Percentiles rank a stretch among this genome's conserved stretches.
Conservation (phyloP, 2,888 invertebrate genomes). For the Neoitamus cyanurus region DNA sequence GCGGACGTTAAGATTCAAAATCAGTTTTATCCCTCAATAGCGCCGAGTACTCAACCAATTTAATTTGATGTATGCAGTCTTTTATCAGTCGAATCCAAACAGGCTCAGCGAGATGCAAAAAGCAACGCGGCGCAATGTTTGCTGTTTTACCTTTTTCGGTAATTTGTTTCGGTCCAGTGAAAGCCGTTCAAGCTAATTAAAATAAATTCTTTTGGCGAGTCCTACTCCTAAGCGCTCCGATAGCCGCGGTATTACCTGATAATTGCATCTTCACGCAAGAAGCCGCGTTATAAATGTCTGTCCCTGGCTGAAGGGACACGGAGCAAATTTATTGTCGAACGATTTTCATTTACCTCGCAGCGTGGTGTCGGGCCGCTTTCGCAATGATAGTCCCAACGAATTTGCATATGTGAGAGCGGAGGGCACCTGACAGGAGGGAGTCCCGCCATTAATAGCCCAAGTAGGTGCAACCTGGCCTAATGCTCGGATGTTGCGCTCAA, state of each 20-base stretch:
- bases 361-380: conserved; percentile 19
- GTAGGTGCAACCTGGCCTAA: conserved; percentile 26
- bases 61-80: not conserved
- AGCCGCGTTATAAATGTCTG: conserved; percentile 38
- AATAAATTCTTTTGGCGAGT: not conserved
- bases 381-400: conserved; percentile 36
- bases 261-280: conserved; percentile 44
- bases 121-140: not conserved
- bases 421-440: not conserved
- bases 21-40: not conserved
- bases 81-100: not conserved
- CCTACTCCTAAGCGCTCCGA: not conserved
- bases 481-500: conserved; percentile 24
- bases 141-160: conserved; percentile 1
- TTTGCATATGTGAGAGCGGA: conserved; percentile 11
- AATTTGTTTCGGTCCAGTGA: not conserved
- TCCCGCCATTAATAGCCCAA: not conserved
- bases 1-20: not conserved
- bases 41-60: not conserved
- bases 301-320: conserved; percentile 29
- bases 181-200: conserved; percentile 6
- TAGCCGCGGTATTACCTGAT: conserved; percentile 17
- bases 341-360: conserved; percentile 46
- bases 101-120: not conserved
- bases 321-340: conserved; percentile 44